Base-by-base conservation (phyloP, 1,140 invertebrate species). In the Procambarus virginalis region DNA sequence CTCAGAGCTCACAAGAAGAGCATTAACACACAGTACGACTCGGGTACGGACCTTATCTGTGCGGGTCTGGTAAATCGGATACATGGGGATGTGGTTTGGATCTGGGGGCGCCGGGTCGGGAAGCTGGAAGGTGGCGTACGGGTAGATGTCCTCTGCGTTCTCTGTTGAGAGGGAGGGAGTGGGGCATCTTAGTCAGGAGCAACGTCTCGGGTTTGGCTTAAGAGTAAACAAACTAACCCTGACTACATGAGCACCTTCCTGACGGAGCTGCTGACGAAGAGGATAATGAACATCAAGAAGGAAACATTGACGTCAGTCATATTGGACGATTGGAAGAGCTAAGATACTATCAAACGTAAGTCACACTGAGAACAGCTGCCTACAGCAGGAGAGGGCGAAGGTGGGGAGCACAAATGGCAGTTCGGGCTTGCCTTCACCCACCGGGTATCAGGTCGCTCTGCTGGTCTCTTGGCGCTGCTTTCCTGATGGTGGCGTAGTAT, bases 51-150 rank as follows among this genome's bases (percentile, higher is more conserved):
- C 91, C 81, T 89, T 92, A 73, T 88, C 91, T 64, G 83, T 85
- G 68, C 91, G 86, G 60, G 87, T 86, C 79, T 92, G 91, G 91
- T 92, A 92, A 34, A 92, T 81, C 49, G 91, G 88, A 14, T 90
- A 89, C 91, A 92, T 90, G 6, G 91, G 91, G 73, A 92, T 92
- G 84, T 79, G 64, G 73, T 92, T 89, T 76, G 86, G 87, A 49
- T 90, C 91, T 34, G 87, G 84, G 64, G 91, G 89, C 76, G 80
- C 80, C 75, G 86, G 91, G 49, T 92, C 91, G 3, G 91, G 89
- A 14, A 92, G 86, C 84, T 92, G 92, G 86, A 92, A 92, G 9
- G 92, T 92, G 60, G 91, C 91, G 83, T 92, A 92, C 51, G 92
- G 92, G 76, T 92, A 92, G 81, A 92, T 89, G 55, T 92, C 91